Conservation (phyloP, 2,888 invertebrate genomes). For the Drosophila fungiperda region DNA sequence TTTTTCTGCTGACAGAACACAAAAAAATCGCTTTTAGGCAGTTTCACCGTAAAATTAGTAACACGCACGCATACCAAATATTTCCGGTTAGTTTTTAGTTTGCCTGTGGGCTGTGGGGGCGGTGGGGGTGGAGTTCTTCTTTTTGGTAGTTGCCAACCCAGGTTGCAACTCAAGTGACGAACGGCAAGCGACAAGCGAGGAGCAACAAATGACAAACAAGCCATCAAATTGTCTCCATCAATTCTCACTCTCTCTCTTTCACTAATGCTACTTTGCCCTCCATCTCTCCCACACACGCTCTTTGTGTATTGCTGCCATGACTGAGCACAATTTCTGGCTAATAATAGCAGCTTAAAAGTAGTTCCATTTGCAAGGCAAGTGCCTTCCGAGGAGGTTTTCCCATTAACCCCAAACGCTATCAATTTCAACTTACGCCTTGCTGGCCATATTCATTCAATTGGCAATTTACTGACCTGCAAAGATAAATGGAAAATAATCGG, state of each 20-base stretch:
- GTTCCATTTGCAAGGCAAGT: background rate
- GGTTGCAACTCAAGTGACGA: slow-evolving; percentile 53
- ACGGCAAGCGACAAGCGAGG: slow-evolving; percentile 32
- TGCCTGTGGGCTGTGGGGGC: background rate
- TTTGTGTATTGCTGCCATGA: slow-evolving; percentile 26
- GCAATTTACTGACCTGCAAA: slow-evolving; percentile 62
- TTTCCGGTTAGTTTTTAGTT: slow-evolving; percentile 40
- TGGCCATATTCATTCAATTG: slow-evolving; percentile 2
- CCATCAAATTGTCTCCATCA: slow-evolving; percentile 26
- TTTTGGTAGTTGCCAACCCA: background rate
- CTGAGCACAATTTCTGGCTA: slow-evolving; percentile 36
- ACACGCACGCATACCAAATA: slow-evolving; percentile 73
- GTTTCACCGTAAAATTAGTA: slow-evolving; percentile 55
- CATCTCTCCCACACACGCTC: background rate
- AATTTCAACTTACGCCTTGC: slow-evolving; percentile 18
- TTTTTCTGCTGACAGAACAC: slow-evolving; percentile 74
- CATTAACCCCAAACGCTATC: background rate
- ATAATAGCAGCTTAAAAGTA: slow-evolving; percentile 5
- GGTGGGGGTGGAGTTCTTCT: background rate
- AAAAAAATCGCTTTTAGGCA: slow-evolving; percentile 43
- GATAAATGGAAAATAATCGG: slow-evolving; percentile 48
- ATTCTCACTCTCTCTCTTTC: background rate
- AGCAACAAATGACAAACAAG: slow-evolving; percentile 28
- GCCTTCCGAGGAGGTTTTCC: background rate
- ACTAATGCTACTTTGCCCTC: background rate